These are phyloP conservation scores for Hemibagrus wyckioides DNA, from an alignment of 2,113 vertebrate species.

Conservation along the genomic window DNA sequence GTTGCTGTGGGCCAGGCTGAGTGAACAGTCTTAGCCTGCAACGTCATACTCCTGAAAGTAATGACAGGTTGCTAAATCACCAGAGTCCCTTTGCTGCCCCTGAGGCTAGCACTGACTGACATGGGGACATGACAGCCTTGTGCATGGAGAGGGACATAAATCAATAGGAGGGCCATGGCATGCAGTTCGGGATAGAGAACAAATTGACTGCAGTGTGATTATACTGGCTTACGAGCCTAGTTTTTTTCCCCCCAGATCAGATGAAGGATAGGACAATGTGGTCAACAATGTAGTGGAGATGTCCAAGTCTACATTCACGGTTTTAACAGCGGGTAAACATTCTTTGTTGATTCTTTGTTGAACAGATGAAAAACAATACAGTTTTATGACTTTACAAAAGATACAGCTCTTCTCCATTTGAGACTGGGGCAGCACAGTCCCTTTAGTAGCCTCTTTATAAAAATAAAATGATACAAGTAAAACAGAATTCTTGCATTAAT, in stretches of 20 bases:
- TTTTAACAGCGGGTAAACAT: conserved; percentile 16
- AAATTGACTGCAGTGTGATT: conserved; percentile 60
- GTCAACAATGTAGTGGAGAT: conserved; percentile 28
- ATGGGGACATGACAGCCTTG: conserved; percentile 67
- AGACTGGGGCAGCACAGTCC: background rate
- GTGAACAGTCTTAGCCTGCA: conserved; percentile 46
- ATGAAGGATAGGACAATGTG: conserved; percentile 42
- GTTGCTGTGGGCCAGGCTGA: conserved; percentile 40
- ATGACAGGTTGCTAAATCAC: conserved; percentile 62
- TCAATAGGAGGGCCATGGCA: conserved; percentile 64
- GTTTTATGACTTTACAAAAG: background rate
- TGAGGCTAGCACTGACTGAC: conserved; percentile 62
- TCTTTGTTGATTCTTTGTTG: background rate
- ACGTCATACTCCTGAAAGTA: conserved; percentile 59
- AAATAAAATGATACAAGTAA: background rate
- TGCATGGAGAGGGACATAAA: conserved; percentile 62
- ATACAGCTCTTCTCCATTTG: background rate
- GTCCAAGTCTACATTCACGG: conserved; percentile 7
- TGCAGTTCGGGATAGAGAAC: conserved; percentile 43
- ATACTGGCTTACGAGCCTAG: conserved; percentile 62
- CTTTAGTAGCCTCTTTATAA: background rate
- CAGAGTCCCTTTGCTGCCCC: conserved; percentile 55
- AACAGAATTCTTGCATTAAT: background rate
- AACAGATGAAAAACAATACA: background rate
- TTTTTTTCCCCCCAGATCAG: background rate